Evolutionary conservation across 1,140 invertebrate species (phyloP).

Genomic region (Drosophila tsacasi): DNA sequence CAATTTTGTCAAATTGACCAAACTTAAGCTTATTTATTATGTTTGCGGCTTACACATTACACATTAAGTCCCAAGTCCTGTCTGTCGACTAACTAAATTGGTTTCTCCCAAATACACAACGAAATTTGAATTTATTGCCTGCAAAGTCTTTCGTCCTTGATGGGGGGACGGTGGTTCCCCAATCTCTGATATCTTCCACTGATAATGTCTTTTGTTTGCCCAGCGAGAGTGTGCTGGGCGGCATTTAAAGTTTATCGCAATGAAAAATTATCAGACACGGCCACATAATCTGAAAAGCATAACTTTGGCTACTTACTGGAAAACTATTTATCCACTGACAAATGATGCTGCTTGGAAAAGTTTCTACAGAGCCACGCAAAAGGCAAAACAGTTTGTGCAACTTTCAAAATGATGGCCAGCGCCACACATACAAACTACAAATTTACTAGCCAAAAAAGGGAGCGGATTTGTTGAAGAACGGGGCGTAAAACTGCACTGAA

Average conservation of each 20-base stretch:
- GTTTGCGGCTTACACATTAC: constrained; percentile 77
- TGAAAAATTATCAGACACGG: constrained; percentile 75
- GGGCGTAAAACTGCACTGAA: neutral
- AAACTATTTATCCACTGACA: constrained; percentile 84
- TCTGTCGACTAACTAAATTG: constrained; percentile 58
- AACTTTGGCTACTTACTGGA: constrained; percentile 80
- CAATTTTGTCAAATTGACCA: constrained; percentile 84
- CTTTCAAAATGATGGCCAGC: constrained; percentile 59
- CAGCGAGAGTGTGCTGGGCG: neutral
- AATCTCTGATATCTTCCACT: constrained; percentile 23
- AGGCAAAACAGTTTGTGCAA: constrained; percentile 80
- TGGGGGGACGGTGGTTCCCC: neutral
- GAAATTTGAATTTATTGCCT: constrained; percentile 76
- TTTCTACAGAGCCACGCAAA: constrained; percentile 65
- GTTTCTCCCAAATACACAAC: constrained; percentile 54
- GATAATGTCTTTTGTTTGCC: constrained; percentile 31
- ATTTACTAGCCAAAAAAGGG: constrained; percentile 1
- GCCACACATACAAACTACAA: constrained; percentile 20
- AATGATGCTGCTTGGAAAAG: constrained; percentile 78
- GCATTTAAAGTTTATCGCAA: constrained; percentile 71
- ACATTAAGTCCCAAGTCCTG: constrained; percentile 67
- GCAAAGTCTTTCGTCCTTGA: constrained; percentile 22
- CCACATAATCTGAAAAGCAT: constrained; percentile 80
- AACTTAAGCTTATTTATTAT: constrained; percentile 84
- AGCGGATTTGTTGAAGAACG: constrained; percentile 10